A percentile compares a stretch with the other conserved stretches of the same genome.
phyloP scores from a whole-genome alignment of 2,888 invertebrate genomes.

The Zygothrica quintamaculata region DNA sequence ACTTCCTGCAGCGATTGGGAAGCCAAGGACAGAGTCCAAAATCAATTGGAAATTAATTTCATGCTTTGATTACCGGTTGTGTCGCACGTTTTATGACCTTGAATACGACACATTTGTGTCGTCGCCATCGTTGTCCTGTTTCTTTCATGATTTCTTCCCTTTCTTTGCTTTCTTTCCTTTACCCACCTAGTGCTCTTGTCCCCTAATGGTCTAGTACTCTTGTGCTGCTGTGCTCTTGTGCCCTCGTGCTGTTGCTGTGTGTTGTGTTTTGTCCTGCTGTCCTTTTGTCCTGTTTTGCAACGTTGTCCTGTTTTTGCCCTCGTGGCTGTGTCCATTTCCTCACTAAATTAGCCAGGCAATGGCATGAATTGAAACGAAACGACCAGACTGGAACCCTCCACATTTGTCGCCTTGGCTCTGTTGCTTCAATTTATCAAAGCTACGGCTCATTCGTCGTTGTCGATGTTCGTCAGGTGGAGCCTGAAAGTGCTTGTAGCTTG shows the following conservation, averaged over 20 bases:
- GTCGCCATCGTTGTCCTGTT: constrained; percentile 42
- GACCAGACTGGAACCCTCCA: constrained; percentile 30
- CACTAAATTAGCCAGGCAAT: constrained; percentile 78
- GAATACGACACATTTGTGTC: constrained; percentile 79
- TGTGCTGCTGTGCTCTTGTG: background rate
- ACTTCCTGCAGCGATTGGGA: constrained; percentile 76
- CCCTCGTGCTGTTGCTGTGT: background rate
- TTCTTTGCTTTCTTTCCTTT: too few relatives aligned
- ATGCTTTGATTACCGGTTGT: constrained; percentile 81
- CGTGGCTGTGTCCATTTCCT: constrained; percentile 69
- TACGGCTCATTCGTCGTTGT: constrained; percentile 68
- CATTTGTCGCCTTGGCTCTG: constrained; percentile 52
- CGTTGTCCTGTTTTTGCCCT: constrained; percentile 28
- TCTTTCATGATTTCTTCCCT: background rate
- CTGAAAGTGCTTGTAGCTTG: background rate
- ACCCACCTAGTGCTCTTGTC: background rate
- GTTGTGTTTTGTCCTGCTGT: constrained; percentile 10
- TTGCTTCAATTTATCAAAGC: constrained; percentile 77
- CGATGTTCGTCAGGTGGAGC: constrained; percentile 59
- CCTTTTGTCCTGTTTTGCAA: constrained; percentile 10
- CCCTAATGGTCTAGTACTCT: background rate
- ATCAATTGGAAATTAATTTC: constrained; percentile 80
- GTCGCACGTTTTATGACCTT: constrained; percentile 80
- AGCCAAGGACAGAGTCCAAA: constrained; percentile 65
- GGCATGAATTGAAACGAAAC: constrained; percentile 77